phyloP scores from a whole-genome alignment of 2,888 invertebrate genomes.

The Protodeltote pygarga region DNA sequence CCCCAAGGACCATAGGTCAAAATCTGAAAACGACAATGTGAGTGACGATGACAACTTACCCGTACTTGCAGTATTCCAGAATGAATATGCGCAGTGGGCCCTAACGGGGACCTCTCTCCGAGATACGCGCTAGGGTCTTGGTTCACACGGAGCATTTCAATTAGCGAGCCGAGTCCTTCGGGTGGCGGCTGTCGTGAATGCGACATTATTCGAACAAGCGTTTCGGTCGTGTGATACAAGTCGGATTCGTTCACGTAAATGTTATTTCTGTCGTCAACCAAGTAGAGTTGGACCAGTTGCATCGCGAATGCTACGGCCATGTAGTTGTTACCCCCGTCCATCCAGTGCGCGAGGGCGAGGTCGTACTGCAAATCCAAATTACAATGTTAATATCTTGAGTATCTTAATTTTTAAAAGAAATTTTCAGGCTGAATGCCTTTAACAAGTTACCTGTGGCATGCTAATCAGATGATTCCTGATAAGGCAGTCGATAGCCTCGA shows the following conservation, averaged over 20 bases:
- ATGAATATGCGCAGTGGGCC: conserved; percentile 96
- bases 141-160: conserved; percentile 92
- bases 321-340: conserved; percentile 94
- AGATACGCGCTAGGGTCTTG: conserved; percentile 91
- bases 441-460: conserved; percentile 87
- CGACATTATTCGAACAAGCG: conserved; percentile 91
- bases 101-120: conserved; percentile 92
- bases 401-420: not conserved
- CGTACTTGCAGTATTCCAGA: conserved; percentile 95
- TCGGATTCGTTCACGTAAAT: conserved; percentile 93
- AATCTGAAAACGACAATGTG: not conserved
- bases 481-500: conserved; percentile 96
- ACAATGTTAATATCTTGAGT: not conserved
- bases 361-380: conserved; percentile 88
- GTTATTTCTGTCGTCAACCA: conserved; percentile 93
- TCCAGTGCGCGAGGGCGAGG: conserved; percentile 92
- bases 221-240: conserved; percentile 94
- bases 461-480: conserved; percentile 94
- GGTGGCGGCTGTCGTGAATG: conserved; percentile 93
- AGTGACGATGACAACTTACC: conserved; percentile 77
- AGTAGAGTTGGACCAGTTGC: conserved; percentile 95
- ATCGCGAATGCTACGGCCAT: conserved; percentile 96
- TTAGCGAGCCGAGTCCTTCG: conserved; percentile 93
- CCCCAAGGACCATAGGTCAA: no score
- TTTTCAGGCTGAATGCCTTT: not conserved